Base-by-base conservation (phyloP, 2,113 vertebrate species). In the Irena cyanogastra region DNA sequence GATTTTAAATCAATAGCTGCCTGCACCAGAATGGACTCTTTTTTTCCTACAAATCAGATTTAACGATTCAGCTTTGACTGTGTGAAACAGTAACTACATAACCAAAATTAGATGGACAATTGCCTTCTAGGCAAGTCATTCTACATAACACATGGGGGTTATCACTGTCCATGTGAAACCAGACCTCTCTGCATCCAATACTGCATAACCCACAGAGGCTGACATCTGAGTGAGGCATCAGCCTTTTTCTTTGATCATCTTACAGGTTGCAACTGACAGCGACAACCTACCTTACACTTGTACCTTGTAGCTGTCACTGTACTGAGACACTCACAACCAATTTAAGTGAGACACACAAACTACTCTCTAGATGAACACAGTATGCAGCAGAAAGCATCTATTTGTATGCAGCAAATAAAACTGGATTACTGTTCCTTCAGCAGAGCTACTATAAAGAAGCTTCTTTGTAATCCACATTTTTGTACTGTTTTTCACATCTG, bases 261-360 rank as follows among this genome's bases (percentile, higher is more conserved):
- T 45, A 59, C 6, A 63, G 47, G 17, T 2, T 80, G 41, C 68
- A 80, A 26, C 5, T 57, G 41, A 80, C 35, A 82, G 24, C 3
- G 6, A 78, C 17, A 84, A 52, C 6, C 44, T 11, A 37, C 28
- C 49, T 56, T 45, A 59, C 8, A 42, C 7, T 27, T 16, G 17
- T 6, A 75, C 12, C 24, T 20, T 61, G 49, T 17, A 65, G 45
- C 18, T 47, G 26, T 57, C 77, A 33, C 45, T 50, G 8, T 35
- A 64, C 17, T 1, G 1, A 20, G n/a, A 47, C 1, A 0, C 1
- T 0, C 27, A 33, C 9, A 91, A 50, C 9, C 11, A 42, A 23
- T 42, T 57, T 39, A 61, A 83, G 50, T 22, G 20, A 83, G 30
- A 77, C 24, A 60, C 54, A 52, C 1, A 52, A 37, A 1, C 7